Conservation (phyloP, 2,797 vertebrate species). For the Galago senegalensis region DNA sequence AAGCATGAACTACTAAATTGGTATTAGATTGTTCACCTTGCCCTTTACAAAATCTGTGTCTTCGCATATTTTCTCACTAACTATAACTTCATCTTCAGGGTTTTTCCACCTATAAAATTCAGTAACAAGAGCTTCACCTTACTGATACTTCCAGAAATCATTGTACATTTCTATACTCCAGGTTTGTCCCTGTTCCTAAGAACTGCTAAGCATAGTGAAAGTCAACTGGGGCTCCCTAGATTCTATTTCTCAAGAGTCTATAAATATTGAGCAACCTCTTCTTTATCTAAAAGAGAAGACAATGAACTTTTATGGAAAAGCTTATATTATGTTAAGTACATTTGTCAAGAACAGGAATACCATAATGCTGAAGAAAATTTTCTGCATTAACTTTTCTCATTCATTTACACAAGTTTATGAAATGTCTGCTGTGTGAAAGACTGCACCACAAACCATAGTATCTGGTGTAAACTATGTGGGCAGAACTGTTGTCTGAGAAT, state of each 20-base stretch:
- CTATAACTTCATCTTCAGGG: background rate
- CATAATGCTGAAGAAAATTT: background rate
- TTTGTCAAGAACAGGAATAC: background rate
- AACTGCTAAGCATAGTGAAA: slow-evolving; percentile 2
- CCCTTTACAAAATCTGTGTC: background rate
- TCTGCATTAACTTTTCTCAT: background rate
- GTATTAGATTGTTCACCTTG: background rate
- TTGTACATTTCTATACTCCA: background rate
- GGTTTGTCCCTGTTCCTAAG: background rate
- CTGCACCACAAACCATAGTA: background rate
- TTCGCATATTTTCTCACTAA: background rate
- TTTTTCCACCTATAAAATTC: slow-evolving; percentile 8
- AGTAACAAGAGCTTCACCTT: background rate
- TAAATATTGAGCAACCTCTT: background rate
- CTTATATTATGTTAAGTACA: background rate
- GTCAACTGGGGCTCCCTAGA: background rate
- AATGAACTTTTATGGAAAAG: slow-evolving; percentile 33
- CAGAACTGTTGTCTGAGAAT: slow-evolving; percentile 52
- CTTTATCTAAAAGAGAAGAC: background rate
- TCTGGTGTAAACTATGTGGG: slow-evolving; percentile 45
- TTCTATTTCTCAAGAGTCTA: background rate
- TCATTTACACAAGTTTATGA: background rate
- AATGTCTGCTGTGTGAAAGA: slow-evolving; percentile 68
- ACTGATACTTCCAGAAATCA: background rate
- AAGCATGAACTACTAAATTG: background rate